Percentiles rank a stretch among this genome's conserved stretches.
Evolutionary conservation across 2,888 invertebrate species (phyloP).

Genomic region (Cephus runcator): DNA sequence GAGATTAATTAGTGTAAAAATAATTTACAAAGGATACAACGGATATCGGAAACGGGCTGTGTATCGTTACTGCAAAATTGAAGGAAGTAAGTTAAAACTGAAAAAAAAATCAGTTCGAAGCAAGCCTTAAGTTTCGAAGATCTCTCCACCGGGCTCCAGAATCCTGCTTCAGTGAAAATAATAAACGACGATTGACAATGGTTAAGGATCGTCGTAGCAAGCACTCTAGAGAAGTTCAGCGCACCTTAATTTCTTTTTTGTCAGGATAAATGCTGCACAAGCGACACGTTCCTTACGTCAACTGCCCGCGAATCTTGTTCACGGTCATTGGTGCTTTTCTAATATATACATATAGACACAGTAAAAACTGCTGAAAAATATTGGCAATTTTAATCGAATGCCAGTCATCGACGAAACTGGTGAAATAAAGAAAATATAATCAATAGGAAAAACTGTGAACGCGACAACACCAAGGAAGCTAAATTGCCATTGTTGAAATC

Average conservation of each 20-base stretch:
- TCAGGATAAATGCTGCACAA: background rate
- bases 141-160: constrained; percentile 57
- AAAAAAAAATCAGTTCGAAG: constrained; percentile 6
- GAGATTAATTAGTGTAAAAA: constrained; percentile 4
- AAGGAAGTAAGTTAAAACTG: background rate
- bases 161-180: constrained; percentile 53
- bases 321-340: constrained; percentile 21
- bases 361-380: no score
- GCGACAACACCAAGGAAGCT: background rate
- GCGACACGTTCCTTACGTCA: background rate
- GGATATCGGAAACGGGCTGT: background rate
- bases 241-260: no score
- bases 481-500: background rate
- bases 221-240: no score
- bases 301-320: constrained; percentile 35
- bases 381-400: no score
- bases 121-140: constrained; percentile 8
- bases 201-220: constrained; percentile 23
- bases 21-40: constrained; percentile 2
- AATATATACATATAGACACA: no score
- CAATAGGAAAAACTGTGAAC: background rate
- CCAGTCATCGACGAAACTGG: no score
- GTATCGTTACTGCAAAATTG: background rate
- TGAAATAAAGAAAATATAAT: no score
- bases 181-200: constrained; percentile 30